A percentile compares a stretch with the other conserved stretches of the same genome.
Evolutionary conservation across 2,113 vertebrate species (phyloP).

Genomic region (Barnardius zonarius): DNA sequence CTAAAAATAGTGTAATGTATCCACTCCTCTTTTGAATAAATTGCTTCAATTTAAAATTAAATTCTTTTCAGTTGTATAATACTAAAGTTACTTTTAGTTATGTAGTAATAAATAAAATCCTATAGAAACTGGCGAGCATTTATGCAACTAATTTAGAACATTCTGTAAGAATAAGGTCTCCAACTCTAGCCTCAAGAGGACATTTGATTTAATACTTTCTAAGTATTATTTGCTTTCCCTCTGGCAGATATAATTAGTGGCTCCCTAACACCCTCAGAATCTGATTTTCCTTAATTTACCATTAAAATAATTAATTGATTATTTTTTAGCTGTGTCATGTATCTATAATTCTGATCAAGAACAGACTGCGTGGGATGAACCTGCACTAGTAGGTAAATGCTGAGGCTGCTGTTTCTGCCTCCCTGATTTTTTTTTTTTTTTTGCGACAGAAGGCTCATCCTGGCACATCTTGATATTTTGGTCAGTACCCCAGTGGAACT

Average conservation of each 20-base stretch:
- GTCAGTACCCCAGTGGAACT: not conserved
- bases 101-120: not conserved
- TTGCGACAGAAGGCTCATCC: not conserved
- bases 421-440: not conserved
- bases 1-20: not conserved
- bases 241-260: constrained; percentile 6
- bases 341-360: not conserved
- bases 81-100: not conserved
- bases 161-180: not conserved
- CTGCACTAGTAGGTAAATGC: not conserved
- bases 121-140: not conserved
- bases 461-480: not conserved
- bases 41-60: not conserved
- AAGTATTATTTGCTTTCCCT: constrained; percentile 42
- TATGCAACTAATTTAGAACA: not conserved
- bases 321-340: not conserved
- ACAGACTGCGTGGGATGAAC: not conserved
- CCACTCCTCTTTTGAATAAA: not conserved
- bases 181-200: not conserved
- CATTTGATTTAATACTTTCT: constrained; percentile 20
- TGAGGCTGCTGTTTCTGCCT: not conserved
- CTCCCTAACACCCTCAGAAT: not conserved
- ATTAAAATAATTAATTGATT: not conserved
- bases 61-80: not conserved
- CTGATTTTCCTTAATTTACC: constrained; percentile 2